A percentile compares a stretch with the other conserved stretches of the same genome.
Evolutionary conservation across 2,888 invertebrate genomes (phyloP).

Genomic region (Drosophila buzzatii): DNA sequence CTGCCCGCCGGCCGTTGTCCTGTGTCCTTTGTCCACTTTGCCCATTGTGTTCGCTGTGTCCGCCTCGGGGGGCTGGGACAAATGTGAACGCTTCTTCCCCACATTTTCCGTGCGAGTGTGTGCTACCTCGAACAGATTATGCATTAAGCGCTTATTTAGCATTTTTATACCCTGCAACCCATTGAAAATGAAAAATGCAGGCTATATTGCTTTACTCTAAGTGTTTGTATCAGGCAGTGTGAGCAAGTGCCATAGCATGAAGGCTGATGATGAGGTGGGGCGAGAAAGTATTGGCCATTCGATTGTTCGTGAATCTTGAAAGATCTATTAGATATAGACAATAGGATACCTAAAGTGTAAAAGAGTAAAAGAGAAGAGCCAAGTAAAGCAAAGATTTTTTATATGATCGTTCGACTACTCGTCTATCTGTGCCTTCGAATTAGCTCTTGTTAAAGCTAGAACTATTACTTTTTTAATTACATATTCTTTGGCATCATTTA

Average conservation of each 20-base stretch:
- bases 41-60: slow-evolving; percentile 12
- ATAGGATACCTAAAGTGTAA: no score
- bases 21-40: slow-evolving; percentile 11
- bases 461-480: neutral
- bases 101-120: slow-evolving; percentile 32
- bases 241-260: no score
- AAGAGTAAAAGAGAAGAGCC: neutral
- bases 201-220: neutral
- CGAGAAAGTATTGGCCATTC: neutral
- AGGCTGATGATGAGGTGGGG: neutral
- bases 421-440: neutral
- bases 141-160: slow-evolving; percentile 82
- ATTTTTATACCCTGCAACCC: slow-evolving; percentile 51
- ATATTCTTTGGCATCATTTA: neutral
- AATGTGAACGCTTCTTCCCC: slow-evolving; percentile 41
- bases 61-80: slow-evolving; percentile 10
- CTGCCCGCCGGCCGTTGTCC: slow-evolving; percentile 52
- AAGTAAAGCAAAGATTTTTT: neutral
- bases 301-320: neutral
- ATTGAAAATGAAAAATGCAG: neutral
- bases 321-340: no score
- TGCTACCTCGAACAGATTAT: slow-evolving; percentile 71
- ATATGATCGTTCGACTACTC: neutral
- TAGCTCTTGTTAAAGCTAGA: neutral
- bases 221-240: neutral